Evolutionary conservation across 2,113 vertebrate species (phyloP).

Genomic region (Sturnus vulgaris): DNA sequence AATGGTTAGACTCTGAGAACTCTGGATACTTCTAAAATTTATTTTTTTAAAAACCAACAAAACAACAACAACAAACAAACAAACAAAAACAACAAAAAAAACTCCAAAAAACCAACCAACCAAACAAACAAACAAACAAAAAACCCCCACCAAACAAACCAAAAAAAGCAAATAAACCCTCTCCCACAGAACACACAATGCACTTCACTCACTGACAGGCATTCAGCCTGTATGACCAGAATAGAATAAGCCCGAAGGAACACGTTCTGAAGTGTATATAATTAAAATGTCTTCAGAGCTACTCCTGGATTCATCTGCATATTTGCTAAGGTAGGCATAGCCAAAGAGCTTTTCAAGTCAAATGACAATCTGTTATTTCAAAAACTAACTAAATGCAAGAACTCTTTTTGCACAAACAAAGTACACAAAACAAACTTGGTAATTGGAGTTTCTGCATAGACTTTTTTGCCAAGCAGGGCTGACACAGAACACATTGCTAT

Average conservation of each 20-base stretch:
- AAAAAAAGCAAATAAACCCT: background rate
- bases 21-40: background rate
- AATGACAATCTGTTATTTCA: background rate
- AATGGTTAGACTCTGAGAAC: background rate
- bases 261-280: background rate
- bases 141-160: no score
- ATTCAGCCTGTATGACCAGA: background rate
- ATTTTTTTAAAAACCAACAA: background rate
- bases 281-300: background rate
- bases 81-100: no score
- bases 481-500: background rate
- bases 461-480: background rate
- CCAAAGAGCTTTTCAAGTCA: background rate
- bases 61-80: background rate
- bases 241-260: background rate
- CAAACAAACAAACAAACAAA: no score
- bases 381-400: background rate
- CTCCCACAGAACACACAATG: background rate
- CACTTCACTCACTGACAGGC: background rate
- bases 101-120: no score
- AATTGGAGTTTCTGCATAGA: background rate
- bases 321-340: background rate
- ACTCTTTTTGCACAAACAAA: background rate
- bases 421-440: background rate
- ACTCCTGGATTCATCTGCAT: background rate